phyloP scores from a whole-genome alignment of 2,888 invertebrate genomes.

The Sminthurides aquaticus region DNA sequence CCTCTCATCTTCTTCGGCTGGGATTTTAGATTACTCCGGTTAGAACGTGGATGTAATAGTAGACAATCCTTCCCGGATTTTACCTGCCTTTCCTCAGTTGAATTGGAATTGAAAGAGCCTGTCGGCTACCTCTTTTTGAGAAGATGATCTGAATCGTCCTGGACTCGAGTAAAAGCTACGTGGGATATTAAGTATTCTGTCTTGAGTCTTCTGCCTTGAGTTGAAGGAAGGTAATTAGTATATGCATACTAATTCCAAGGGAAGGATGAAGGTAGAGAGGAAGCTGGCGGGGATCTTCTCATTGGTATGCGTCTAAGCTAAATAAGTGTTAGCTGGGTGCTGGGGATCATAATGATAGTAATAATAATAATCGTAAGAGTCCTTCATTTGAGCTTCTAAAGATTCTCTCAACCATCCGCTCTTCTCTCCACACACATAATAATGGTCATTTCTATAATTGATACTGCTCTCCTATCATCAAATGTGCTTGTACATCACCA shows the following conservation, averaged over 20 bases:
- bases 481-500: neutral
- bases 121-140: no score
- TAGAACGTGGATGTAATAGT: no score
- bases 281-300: neutral
- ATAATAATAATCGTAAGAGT: neutral
- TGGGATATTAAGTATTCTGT: no score
- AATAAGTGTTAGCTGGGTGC: conserved; percentile 15
- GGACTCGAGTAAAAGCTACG: no score
- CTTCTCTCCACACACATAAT: neutral
- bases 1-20: no score
- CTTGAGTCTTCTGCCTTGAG: no score
- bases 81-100: no score
- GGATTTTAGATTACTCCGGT: no score
- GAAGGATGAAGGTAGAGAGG: no score
- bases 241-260: neutral
- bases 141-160: no score
- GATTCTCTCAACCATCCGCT: neutral
- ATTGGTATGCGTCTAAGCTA: conserved; percentile 6
- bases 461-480: neutral
- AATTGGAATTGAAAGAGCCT: no score
- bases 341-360: conserved; percentile 3
- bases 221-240: neutral
- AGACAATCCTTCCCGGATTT: no score
- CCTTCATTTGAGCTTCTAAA: neutral
- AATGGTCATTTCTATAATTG: neutral